Evolutionary conservation across 2,888 invertebrate genomes (phyloP).

Genomic region (Phrixothrix hirtus): DNA sequence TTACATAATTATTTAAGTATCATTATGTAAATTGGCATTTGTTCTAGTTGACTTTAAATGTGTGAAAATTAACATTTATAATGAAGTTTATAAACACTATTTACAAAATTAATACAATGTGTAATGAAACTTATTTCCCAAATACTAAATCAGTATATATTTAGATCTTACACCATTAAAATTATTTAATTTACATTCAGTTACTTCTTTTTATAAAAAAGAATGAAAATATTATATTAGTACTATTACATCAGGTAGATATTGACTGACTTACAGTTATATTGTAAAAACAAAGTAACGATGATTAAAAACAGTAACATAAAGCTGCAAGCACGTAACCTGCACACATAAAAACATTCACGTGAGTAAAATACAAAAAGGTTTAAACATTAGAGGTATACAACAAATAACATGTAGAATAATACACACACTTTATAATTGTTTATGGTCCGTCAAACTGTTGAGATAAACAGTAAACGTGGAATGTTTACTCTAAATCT

Average conservation of each 20-base stretch:
- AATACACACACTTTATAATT: constrained; percentile 38
- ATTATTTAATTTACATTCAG: constrained; percentile 28
- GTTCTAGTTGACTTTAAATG: no score
- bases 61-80: no score
- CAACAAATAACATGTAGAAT: constrained; percentile 50
- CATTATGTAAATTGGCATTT: no score
- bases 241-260: constrained; percentile 35
- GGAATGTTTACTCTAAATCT: constrained; percentile 33
- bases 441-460: constrained; percentile 26
- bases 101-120: no score
- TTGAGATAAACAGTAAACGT: constrained; percentile 28
- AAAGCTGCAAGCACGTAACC: constrained; percentile 38
- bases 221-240: constrained; percentile 30
- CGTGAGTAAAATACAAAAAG: constrained; percentile 44
- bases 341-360: constrained; percentile 39
- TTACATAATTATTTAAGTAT: no score
- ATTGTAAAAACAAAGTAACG: constrained; percentile 37
- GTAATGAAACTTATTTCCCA: no score
- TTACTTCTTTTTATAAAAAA: constrained; percentile 26
- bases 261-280: constrained; percentile 22
- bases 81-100: no score
- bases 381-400: constrained; percentile 46
- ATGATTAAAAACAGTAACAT: constrained; percentile 43
- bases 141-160: constrained; percentile 23
- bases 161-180: constrained; percentile 29